A percentile compares a stretch with the other conserved stretches of the same genome.
phyloP scores from a whole-genome alignment of 2,888 invertebrate species.

The Brachylomia viminalis region DNA sequence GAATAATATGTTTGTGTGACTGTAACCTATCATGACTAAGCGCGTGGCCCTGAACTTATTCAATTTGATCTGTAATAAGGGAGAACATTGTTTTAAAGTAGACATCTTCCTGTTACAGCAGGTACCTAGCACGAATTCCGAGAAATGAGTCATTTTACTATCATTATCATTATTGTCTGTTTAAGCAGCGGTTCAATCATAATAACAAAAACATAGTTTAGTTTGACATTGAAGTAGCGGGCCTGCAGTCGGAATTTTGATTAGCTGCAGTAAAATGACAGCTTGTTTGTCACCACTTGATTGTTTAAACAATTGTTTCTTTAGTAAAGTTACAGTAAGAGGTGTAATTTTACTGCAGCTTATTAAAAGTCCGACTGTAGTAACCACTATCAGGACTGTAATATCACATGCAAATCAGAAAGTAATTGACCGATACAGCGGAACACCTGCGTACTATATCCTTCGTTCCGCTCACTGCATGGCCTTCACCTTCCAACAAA shows the following conservation, averaged over 20 bases:
- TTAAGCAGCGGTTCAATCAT: too few species aligned
- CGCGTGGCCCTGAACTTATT: constrained; percentile 2
- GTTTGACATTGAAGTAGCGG: neutral
- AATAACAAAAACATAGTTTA: too few species aligned
- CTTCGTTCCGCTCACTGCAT: constrained; percentile 52
- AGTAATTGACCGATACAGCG: constrained; percentile 21
- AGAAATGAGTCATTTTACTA: constrained; percentile 24
- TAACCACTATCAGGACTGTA: neutral
- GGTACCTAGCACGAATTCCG: neutral
- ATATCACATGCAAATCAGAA: constrained; percentile 38
- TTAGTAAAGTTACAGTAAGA: too few species aligned
- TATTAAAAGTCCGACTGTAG: too few species aligned
- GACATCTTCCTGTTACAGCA: constrained; percentile 26
- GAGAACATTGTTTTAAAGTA: constrained; percentile 18
- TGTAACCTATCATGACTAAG: constrained; percentile 14
- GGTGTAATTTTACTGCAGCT: too few species aligned
- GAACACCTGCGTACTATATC: constrained; percentile 51
- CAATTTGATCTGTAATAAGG: constrained; percentile 4
- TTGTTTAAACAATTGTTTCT: too few species aligned
- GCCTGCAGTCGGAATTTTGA: too few species aligned
- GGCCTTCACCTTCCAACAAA: constrained; percentile 57
- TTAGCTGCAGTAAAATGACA: too few species aligned
- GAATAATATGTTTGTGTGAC: neutral
- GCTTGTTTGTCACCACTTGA: too few species aligned
- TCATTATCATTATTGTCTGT: too few species aligned